These are phyloP conservation scores for Megaceryle maxima DNA, from an alignment of 2,113 vertebrate species.

Conservation along the genomic window DNA sequence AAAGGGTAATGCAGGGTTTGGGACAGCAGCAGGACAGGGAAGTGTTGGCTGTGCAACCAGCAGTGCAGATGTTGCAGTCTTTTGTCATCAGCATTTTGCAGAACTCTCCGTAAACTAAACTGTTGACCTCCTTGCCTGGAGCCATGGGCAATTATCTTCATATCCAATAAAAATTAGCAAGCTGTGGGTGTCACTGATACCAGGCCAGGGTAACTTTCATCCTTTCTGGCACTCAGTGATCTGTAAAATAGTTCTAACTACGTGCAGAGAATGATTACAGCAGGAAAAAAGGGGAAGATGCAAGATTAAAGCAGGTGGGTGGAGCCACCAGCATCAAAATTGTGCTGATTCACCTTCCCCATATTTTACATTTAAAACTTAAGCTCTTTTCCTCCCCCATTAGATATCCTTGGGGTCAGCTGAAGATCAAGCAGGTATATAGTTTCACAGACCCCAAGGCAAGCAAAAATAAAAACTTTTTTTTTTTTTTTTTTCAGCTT, in stretches of 20 bases:
- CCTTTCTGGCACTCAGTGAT: not conserved
- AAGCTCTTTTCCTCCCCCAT: fast-evolving
- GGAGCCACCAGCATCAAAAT: not conserved
- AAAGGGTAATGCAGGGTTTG: not conserved
- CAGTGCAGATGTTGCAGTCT: not conserved
- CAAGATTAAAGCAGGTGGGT: not conserved
- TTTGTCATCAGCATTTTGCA: slow-evolving; percentile 21
- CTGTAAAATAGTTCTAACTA: slow-evolving; percentile 1
- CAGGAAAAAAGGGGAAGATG: not conserved
- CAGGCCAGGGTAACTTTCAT: not conserved
- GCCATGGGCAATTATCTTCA: slow-evolving; percentile 11
- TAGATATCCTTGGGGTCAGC: not conserved
- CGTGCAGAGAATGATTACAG: not conserved
- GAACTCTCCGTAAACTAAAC: not conserved
- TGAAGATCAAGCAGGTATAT: not conserved
- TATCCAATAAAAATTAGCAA: slow-evolving; percentile 18
- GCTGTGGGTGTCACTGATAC: slow-evolving; percentile 23
- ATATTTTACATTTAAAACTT: not conserved
- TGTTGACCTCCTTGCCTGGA: not conserved
- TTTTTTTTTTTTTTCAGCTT: not conserved
- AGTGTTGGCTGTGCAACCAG: not conserved
- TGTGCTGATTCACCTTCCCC: not conserved
- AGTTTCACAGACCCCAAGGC: not conserved
- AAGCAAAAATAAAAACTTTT: not conserved
- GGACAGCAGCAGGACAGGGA: not conserved